These are phyloP conservation scores for Macaca mulatta DNA, from an alignment of 2,113 vertebrate species.

Conservation along the genomic window DNA sequence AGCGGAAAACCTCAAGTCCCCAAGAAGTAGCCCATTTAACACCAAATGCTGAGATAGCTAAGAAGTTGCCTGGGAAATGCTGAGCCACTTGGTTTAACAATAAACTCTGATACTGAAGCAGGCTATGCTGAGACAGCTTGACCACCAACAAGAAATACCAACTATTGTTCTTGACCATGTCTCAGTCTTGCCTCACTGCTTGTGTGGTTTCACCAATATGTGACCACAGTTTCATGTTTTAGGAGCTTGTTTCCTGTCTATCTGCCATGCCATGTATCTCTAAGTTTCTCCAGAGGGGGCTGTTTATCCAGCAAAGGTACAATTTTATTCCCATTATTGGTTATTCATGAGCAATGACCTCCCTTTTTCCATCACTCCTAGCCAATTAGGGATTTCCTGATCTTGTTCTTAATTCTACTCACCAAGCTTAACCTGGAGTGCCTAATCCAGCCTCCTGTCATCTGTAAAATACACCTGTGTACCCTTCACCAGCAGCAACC, in stretches of 20 bases:
- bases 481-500: not conserved
- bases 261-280: not conserved
- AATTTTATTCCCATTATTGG: not conserved
- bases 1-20: not conserved
- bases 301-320: not conserved
- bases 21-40: not conserved
- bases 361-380: not conserved
- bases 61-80: not conserved
- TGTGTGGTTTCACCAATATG: not conserved
- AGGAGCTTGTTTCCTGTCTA: not conserved
- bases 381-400: not conserved
- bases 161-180: not conserved
- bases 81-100: not conserved
- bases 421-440: not conserved
- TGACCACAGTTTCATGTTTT: not conserved
- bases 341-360: not conserved
- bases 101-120: not conserved
- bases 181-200: not conserved
- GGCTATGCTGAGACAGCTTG: not conserved
- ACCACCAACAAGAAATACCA: not conserved
- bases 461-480: not conserved
- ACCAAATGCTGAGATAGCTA: not conserved
- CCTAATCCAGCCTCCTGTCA: not conserved
- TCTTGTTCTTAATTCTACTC: not conserved
- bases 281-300: not conserved